Base-by-base conservation (phyloP, 2,888 invertebrate species). In the Caenorhabditis drosophilae region DNA sequence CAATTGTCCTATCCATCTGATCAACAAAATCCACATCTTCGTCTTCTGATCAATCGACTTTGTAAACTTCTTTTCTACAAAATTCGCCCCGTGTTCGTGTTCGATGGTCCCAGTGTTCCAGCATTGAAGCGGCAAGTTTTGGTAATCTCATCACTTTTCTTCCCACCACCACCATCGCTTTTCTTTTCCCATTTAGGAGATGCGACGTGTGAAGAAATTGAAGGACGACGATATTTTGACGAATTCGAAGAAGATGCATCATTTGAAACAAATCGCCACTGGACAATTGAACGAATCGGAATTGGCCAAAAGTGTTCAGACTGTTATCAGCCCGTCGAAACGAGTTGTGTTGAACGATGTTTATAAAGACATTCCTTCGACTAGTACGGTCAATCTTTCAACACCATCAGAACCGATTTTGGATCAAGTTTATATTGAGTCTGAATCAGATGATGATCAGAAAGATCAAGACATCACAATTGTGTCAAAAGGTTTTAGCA, bases 81-180 rank as follows among this genome's bases (percentile, higher is more conserved):
- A 83, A 92, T 99, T 70, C 93, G 92, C 79, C 98, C 98, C 1
- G 89, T 98, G 2, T 97, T 99, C 87, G 93, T 99, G 9, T 99
- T 99, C 86, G 98, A 99, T 88, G 98, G 98, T 23, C 75, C 73
- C 7, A 91, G 90, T 40, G 92, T 92, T 47, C 97, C 98, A 16
- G 88, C 88, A 55, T 88, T 98, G 36, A 98, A 98, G 86, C 90
- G 88, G 78, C 91, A 92, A 58, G 63, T 81, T 42, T 49, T 81
- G 40, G 79, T 79, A 27, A 44, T 74, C 62, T 40, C n/a, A 44
- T 16, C 4, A 20, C 4, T n/a, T n/a, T n/a, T n/a, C n/a, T n/a
- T n/a, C n/a, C n/a, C n/a, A n/a, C 4, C 7, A 36, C 36, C 7
- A 4, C 7, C n/a, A 12, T 4, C 36, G 36, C 7, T 4, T 12